phyloP scores from a whole-genome alignment of 2,113 vertebrate genomes.

The Neolamprologus kungweensis region DNA sequence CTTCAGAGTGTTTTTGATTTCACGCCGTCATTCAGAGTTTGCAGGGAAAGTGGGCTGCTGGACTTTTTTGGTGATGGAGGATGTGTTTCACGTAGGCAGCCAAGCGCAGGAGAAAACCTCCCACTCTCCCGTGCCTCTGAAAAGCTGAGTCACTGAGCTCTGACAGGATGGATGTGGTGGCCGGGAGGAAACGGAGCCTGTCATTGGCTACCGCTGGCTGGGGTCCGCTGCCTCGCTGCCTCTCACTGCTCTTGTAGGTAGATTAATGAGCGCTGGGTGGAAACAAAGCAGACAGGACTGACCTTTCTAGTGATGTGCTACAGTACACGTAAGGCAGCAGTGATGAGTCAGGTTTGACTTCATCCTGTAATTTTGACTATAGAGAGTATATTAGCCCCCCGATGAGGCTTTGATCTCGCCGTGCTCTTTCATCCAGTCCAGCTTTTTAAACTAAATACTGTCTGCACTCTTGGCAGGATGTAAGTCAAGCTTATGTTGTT shows the following conservation, averaged over 20 bases:
- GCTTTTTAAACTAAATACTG: not conserved
- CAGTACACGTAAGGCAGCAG: not conserved
- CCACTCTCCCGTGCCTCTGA: slow-evolving; percentile 49
- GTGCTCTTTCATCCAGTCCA: not conserved
- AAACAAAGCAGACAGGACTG: not conserved
- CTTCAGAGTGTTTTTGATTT: not conserved
- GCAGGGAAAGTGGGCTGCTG: slow-evolving; percentile 4
- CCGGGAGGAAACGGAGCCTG: not conserved
- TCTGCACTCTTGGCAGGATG: slow-evolving; percentile 10
- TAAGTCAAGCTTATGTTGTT: slow-evolving; percentile 11
- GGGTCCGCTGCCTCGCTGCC: not conserved
- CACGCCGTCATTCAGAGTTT: not conserved
- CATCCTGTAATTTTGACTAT: not conserved
- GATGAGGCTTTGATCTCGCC: not conserved
- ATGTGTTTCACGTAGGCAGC: slow-evolving; percentile 53
- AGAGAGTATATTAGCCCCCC: not conserved
- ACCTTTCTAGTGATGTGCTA: not conserved
- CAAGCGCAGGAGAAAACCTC: slow-evolving; percentile 45
- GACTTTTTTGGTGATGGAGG: slow-evolving; percentile 17
- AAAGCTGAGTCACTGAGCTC: slow-evolving; percentile 61
- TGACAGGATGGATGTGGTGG: slow-evolving; percentile 45
- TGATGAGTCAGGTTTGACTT: not conserved
- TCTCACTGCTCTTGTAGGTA: slow-evolving; percentile 24
- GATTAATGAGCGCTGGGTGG: slow-evolving; percentile 18
- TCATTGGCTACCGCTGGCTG: slow-evolving; percentile 6